Base-by-base conservation (phyloP, 2,888 invertebrate species). In the Zygogramma bicolorata region DNA sequence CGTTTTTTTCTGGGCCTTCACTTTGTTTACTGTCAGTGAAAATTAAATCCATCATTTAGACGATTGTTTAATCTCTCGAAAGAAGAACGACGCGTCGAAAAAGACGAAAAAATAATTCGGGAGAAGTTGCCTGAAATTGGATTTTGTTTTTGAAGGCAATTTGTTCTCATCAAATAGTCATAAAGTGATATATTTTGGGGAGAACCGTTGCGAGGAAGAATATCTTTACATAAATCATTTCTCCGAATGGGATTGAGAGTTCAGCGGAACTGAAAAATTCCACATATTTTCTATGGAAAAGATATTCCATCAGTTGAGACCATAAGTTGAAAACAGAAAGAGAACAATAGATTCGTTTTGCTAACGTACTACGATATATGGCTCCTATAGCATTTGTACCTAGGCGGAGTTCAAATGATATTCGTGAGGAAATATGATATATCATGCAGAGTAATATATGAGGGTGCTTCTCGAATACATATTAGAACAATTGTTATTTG, bases 1-100 rank as follows among this genome's bases (percentile, higher is more conserved):
- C 0, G n/a, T 60, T 31, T 46, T 46, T 65, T 57, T 8, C 25
- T 40, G 29, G 49, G 53, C 42, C 68, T 59, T 27, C 68, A 66
- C 71, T 75, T 73, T 76, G 75, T 77, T 78, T 77, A 74, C 75
- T 73, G 75, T 71, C 75, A 70, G 71, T 42, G 68, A 40, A 76
- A 77, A 79, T 79, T 79, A 75, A 79, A 79, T 79, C 74, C 77
- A 77, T 79, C 77, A 74, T 71, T 77, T 75, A 77, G 75, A 75
- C 75, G 74, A 77, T 74, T 73, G 75, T 79, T 74, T 78, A 78
- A 77, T 78, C 75, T 63, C 40, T 42, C 65, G 62, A 69, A 58
- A 46, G 18, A 63, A 63, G 65, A 40, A 68, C 46, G 69, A 65
- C 67, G 66, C 65, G 67, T 40, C 25, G 22, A 53, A 25, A 62